Base-by-base conservation (phyloP, 1,140 invertebrate genomes). In the Scaptomyza montana region DNA sequence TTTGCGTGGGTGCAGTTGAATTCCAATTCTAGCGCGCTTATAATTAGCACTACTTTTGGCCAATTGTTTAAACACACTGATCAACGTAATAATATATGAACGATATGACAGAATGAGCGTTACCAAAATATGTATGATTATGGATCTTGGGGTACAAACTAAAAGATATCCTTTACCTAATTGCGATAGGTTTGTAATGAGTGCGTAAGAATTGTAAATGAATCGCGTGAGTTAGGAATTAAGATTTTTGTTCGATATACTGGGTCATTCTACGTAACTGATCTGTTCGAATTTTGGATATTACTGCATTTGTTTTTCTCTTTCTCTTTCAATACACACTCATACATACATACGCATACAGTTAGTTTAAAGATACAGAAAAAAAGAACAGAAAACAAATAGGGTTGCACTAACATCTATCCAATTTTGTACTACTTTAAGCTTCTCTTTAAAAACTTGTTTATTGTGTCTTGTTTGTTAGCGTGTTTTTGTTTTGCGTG, bases 1-100 rank as follows among this genome's bases (percentile, higher is more conserved):
- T 43, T 43, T 59, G 85, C 86, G 67, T 89, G 74, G 77, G 84
- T 89, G 84, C 80, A 71, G 50, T 74, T 74, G 30, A 50, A 39
- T 63, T 70, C 72, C 66, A 71, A 74, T 74, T 70, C 25, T 25
- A 39, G 51, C 7, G 65, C 67, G 62, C 30, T 71, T 81, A 62
- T 60, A 10, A 46, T 51, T 76, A 77, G 80, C 82, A 89, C 84
- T 89, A 89, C 79, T 66, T 36, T 84, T 39, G 46, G 13, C 63
- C 84, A 65, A 69, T 87, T 78, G 68, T 45, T 12, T 62, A 62
- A 13, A 57, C 53, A 73, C 55, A 67, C 46, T 36, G 60, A 63
- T 59, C 49, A 53, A 59, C 43, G 53, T 81, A 68, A 78, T 33
- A 33, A 30, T 30, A 30, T 30, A 7, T 75, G 63, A 47, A 55